These are phyloP conservation scores for Delichon dasypus DNA, from an alignment of 2,797 vertebrate species.

Conservation along the genomic window DNA sequence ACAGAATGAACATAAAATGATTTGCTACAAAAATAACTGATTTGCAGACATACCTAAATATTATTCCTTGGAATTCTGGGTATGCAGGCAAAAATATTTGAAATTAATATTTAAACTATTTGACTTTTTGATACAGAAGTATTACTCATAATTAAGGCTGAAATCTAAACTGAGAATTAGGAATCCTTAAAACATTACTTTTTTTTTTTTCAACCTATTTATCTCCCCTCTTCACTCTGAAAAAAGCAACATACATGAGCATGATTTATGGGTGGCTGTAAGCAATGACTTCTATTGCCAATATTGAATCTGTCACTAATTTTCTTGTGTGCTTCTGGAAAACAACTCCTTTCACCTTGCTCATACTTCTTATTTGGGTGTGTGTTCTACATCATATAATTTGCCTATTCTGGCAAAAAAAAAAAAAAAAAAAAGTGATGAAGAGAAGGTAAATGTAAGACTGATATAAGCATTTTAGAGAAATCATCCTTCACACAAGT, in stretches of 20 bases:
- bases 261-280: not conserved
- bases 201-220: not conserved
- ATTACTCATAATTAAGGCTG: not conserved
- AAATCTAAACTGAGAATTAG: not conserved
- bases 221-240: not conserved
- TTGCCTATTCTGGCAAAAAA: not conserved
- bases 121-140: not conserved
- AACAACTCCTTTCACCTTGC: not conserved
- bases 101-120: not conserved
- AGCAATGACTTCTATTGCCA: not conserved
- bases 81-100: not conserved
- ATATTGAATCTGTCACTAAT: not conserved
- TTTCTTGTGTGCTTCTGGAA: not conserved
- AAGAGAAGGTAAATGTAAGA: not conserved
- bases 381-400: not conserved
- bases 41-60: not conserved
- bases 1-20: not conserved
- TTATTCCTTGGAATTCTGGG: not conserved
- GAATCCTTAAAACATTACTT: not conserved
- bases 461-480: not conserved
- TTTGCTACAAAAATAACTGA: not conserved
- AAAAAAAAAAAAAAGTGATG: not conserved
- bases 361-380: not conserved
- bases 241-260: not conserved
- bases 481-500: constrained; percentile 13